phyloP scores from a whole-genome alignment of 2,113 vertebrate species.

The Melanerpes formicivorus region DNA sequence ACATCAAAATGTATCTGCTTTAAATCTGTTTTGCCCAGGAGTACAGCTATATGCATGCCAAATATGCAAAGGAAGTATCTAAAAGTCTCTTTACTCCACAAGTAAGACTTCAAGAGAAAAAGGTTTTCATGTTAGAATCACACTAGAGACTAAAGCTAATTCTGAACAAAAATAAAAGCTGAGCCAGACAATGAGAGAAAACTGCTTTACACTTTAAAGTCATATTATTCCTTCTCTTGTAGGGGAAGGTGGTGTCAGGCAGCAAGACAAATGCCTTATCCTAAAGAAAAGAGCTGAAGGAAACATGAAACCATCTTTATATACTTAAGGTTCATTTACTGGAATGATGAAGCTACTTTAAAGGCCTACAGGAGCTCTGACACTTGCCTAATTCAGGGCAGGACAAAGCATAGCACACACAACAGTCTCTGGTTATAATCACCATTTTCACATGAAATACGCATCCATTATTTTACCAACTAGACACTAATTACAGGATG shows the following conservation, averaged over 20 bases:
- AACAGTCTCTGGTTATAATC: not conserved
- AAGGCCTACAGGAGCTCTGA: not conserved
- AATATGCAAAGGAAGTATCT: not conserved
- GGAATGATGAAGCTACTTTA: not conserved
- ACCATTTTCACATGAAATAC: not conserved
- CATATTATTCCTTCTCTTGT: not conserved
- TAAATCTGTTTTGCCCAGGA: not conserved
- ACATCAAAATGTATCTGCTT: not conserved
- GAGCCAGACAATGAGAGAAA: not conserved
- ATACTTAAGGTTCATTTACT: not conserved
- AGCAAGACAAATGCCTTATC: not conserved
- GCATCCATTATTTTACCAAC: not conserved
- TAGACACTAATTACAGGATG: not conserved
- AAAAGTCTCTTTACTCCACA: not conserved
- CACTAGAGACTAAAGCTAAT: not conserved
- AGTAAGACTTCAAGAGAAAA: not conserved
- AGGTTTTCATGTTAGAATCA: not conserved
- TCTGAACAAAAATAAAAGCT: not conserved
- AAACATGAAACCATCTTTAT: not conserved
- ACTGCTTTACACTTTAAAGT: accelerated
- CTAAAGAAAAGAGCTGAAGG: not conserved
- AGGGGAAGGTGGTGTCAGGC: not conserved
- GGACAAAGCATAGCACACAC: not conserved
- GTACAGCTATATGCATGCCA: accelerated
- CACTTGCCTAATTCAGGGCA: not conserved